A percentile compares a stretch with the other conserved stretches of the same genome.
phyloP scores from a whole-genome alignment of 2,888 invertebrate genomes.

The Polydrusus pterygomalis region DNA sequence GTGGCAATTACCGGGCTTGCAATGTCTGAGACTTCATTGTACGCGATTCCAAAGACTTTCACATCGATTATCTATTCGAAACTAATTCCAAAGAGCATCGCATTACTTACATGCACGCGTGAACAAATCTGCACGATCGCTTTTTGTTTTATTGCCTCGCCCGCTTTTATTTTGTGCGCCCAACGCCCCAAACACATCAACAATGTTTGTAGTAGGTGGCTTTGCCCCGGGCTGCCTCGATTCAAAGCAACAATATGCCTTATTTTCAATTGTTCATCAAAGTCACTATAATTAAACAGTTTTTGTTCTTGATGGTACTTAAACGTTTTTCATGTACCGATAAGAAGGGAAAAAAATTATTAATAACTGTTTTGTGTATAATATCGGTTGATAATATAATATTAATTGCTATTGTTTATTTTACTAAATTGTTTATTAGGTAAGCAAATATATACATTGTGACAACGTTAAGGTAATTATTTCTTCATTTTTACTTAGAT shows the following conservation, averaged over 20 bases:
- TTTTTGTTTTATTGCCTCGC: slow-evolving; percentile 67
- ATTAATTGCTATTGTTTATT: slow-evolving; percentile 20
- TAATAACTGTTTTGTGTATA: slow-evolving; percentile 22
- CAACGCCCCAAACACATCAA: slow-evolving; percentile 64
- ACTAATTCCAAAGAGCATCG: slow-evolving; percentile 64
- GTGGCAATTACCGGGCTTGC: slow-evolving; percentile 27
- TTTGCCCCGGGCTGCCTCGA: slow-evolving; percentile 60
- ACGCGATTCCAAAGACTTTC: slow-evolving; percentile 59
- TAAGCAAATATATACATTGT: background rate
- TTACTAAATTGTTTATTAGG: slow-evolving; percentile 5
- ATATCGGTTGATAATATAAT: slow-evolving; percentile 19
- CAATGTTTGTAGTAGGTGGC: slow-evolving; percentile 68
- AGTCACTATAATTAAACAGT: slow-evolving; percentile 60
- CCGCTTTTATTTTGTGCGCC: slow-evolving; percentile 63
- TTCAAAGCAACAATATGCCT: slow-evolving; percentile 59
- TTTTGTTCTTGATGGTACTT: slow-evolving; percentile 52
- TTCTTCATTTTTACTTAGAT: no score
- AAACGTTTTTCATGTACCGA: slow-evolving; percentile 29
- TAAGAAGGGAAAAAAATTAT: slow-evolving; percentile 20
- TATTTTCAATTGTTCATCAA: slow-evolving; percentile 63
- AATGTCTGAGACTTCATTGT: slow-evolving; percentile 23
- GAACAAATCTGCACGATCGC: slow-evolving; percentile 67
- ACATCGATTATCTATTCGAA: slow-evolving; percentile 66
- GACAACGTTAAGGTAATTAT: no score
- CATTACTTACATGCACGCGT: slow-evolving; percentile 66